Evolutionary conservation across 2,797 vertebrate species (phyloP), one percentile per base, ranked within the genome.

Genomic region (Onychomys arenicola): DNA sequence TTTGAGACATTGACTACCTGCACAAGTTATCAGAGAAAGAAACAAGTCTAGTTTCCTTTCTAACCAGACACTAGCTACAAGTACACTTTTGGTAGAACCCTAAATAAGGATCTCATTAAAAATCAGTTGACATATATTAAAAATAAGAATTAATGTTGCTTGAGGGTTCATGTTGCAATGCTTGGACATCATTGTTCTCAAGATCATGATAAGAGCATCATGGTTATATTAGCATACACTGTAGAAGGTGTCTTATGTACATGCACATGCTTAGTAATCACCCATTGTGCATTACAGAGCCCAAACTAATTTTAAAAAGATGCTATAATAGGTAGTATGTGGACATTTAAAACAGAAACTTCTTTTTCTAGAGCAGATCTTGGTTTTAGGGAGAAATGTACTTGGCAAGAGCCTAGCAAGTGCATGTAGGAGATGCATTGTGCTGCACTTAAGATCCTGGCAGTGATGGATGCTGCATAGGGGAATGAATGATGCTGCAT

Each of bases 291-390:
- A 0, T 77, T 85, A 77, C 17, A 69, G 52, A 87, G 8, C 5
- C 17, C 75, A 89, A 96, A 9, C 19, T 32, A 89, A 91, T 78
- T 40, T 73, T 73, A 69, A 87, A 92, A 80, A 84, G 49, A 83
- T 78, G 29, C 21, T 77, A 71, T 77, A 34, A 10, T 6, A 55
- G 27, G 0, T 63, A 82, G 69, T 77, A 40, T 82, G 34, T 63
- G 6, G 10, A 94, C 71, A 71, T 87, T 59, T 32, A 14, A n/a
- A 61, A 76, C 14, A 49, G 13, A 57, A 11, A 61, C 25, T 52
- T 52, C 6, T 69, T 46, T 93, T 73, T 32, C 19, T n/a, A 80
- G 67, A 52, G 32, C 0, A 40, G 55, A 77, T 88, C 93, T 93
- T 59, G 65, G 37, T 55, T 29, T 3, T 29, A 71, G 43, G 37